Evolutionary conservation across 1,140 invertebrate genomes (phyloP).

Genomic region (Pogonus chalceus): DNA sequence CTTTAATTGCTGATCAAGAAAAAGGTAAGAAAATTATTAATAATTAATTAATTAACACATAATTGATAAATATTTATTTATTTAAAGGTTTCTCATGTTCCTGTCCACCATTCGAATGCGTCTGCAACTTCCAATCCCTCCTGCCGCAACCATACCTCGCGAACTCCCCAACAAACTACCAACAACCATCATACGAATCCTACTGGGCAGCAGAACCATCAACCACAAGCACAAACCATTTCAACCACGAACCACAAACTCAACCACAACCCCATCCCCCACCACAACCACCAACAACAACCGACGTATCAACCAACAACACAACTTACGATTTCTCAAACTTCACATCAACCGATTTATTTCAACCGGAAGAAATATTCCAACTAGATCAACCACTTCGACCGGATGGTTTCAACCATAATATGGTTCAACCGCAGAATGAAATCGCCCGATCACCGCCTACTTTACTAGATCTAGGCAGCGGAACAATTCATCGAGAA

Average conservation of each 20-base stretch:
- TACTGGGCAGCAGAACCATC: constrained; percentile 18
- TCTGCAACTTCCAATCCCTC: constrained; percentile 37
- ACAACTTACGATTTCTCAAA: constrained; percentile 38
- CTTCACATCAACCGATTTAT: constrained; percentile 54
- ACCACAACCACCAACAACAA: constrained; percentile 12
- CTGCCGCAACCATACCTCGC: constrained; percentile 27
- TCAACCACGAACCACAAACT: constrained; percentile 25
- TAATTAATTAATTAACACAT: not conserved
- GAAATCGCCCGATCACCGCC: constrained; percentile 50
- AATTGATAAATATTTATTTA: constrained; percentile 8
- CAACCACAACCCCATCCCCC: constrained; percentile 19
- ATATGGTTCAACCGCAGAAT: constrained; percentile 31
- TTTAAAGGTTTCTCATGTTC: constrained; percentile 49
- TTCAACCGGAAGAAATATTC: constrained; percentile 68
- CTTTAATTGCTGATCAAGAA: constrained; percentile 42
- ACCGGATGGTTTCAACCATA: constrained; percentile 50
- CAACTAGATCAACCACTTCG: constrained; percentile 63
- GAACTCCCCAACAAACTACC: constrained; percentile 13
- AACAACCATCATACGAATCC: constrained; percentile 19
- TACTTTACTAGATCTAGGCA: constrained; percentile 58
- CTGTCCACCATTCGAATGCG: constrained; percentile 54
- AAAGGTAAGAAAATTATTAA: constrained; percentile 36
- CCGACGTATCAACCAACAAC: not conserved
- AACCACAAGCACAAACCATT: constrained; percentile 16
- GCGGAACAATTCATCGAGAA: constrained; percentile 48